These are phyloP conservation scores for Coenonympha arcania DNA, from an alignment of 2,888 invertebrate genomes.

Conservation along the genomic window DNA sequence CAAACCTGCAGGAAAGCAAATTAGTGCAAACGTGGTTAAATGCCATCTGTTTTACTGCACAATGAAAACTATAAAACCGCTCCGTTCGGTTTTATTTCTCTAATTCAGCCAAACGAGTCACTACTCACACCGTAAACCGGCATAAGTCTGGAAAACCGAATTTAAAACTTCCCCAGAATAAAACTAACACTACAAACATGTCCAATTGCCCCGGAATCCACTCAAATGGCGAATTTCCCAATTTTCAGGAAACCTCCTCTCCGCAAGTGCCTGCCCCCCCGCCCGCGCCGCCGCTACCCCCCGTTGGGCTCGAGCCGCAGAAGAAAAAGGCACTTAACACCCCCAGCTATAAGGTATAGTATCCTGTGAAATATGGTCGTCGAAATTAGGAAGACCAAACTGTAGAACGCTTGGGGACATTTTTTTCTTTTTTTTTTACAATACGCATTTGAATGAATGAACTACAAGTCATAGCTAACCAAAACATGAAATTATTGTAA, in stretches of 20 bases:
- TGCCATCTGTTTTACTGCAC: too few species aligned
- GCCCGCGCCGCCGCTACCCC: constrained; percentile 61
- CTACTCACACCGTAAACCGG: neutral
- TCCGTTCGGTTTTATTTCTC: neutral
- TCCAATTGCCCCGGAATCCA: constrained; percentile 14
- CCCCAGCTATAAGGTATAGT: constrained; percentile 76
- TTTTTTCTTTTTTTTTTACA: too few species aligned
- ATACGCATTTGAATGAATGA: too few species aligned
- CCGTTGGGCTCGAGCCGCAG: constrained; percentile 66
- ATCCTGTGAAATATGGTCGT: neutral
- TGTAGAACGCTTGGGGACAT: neutral
- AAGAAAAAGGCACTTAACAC: constrained; percentile 84
- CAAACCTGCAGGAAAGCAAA: too few species aligned
- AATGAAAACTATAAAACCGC: too few species aligned
- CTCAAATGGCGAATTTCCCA: constrained; percentile 24
- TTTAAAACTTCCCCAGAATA: constrained; percentile 16
- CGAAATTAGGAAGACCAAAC: neutral
- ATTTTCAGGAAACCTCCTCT: constrained; percentile 65
- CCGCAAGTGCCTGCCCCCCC: constrained; percentile 71
- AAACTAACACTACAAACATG: constrained; percentile 17
- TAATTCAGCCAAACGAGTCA: neutral
- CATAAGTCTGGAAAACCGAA: constrained; percentile 5
- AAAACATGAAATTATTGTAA: too few species aligned
- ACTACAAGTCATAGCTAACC: too few species aligned
- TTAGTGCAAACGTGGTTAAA: too few species aligned